A percentile compares a stretch with the other conserved stretches of the same genome.
phyloP scores from a whole-genome alignment of 1,140 invertebrate genomes.

The Ceratina australensis region DNA sequence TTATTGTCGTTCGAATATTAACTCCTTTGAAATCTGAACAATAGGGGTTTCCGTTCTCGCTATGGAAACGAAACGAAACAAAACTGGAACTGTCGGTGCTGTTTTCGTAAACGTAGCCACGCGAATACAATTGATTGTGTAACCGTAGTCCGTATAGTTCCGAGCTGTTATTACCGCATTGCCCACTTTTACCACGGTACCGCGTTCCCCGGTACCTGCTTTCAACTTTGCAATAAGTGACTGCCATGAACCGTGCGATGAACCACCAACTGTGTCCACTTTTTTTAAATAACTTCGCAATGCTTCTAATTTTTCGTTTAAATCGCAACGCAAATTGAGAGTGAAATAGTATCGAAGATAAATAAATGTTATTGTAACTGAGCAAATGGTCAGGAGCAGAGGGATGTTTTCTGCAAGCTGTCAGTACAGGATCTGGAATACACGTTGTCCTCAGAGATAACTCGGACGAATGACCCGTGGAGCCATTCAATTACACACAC shows the following conservation, averaged over 20 bases:
- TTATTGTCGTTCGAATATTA: too few species aligned
- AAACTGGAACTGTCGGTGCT: background rate
- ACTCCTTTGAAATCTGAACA: too few species aligned
- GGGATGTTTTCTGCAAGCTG: background rate
- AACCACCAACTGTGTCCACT: background rate
- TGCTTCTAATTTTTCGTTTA: constrained; percentile 3
- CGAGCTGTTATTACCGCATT: constrained; percentile 8
- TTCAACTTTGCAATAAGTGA: constrained; percentile 24
- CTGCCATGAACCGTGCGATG: background rate
- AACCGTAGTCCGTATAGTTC: background rate
- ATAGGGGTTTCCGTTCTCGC: background rate
- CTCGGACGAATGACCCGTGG: background rate
- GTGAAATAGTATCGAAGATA: background rate
- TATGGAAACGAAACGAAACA: constrained; percentile 1
- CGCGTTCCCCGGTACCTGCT: constrained; percentile 12
- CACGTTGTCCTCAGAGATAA: constrained; percentile 18
- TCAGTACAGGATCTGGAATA: background rate
- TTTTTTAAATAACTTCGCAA: background rate
- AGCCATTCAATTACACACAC: background rate
- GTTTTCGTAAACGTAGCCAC: constrained; percentile 22
- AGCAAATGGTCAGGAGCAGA: too few species aligned
- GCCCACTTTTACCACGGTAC: constrained; percentile 18
- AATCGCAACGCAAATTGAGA: background rate
- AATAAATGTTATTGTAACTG: too few species aligned
- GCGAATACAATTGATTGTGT: constrained; percentile 19